These are phyloP conservation scores for Plotosus lineatus DNA, from an alignment of 2,113 vertebrate species.

Conservation along the genomic window DNA sequence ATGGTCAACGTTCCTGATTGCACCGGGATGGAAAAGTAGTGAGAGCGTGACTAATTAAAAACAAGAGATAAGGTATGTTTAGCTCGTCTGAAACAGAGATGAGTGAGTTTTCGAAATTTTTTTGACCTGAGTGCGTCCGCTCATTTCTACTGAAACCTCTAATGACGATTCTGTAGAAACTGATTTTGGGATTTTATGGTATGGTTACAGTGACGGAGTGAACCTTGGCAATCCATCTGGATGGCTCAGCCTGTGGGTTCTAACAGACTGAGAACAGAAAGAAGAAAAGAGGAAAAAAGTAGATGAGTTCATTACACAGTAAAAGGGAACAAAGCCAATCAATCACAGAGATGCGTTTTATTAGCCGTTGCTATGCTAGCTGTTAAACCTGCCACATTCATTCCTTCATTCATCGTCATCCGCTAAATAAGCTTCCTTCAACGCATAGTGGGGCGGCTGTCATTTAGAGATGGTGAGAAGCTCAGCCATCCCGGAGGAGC, in stretches of 20 bases:
- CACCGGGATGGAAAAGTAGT: conserved; percentile 20
- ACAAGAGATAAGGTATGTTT: conserved; percentile 38
- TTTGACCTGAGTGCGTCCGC: conserved; percentile 7
- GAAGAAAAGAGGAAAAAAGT: neutral
- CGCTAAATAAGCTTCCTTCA: too few relatives aligned
- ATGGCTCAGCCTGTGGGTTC: neutral
- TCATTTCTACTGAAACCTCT: neutral
- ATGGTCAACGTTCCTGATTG: conserved; percentile 11
- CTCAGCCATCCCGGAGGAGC: too few relatives aligned
- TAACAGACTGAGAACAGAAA: neutral
- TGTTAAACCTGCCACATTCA: conserved; percentile 6
- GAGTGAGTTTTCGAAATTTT: conserved; percentile 14
- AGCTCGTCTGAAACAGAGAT: conserved; percentile 8
- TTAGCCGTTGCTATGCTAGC: conserved; percentile 7
- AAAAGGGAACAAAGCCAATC: conserved; percentile 20
- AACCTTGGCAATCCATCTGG: neutral
- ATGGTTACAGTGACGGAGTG: neutral
- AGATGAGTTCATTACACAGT: conserved; percentile 12
- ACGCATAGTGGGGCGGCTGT: too few relatives aligned
- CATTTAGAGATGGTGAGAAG: too few relatives aligned
- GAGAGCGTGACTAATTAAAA: conserved; percentile 34
- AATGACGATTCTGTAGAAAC: neutral
- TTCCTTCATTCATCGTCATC: too few relatives aligned
- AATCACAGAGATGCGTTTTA: conserved; percentile 34
- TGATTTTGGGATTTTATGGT: neutral